phyloP scores from a whole-genome alignment of 1,140 invertebrate species.

The Aphidius gifuensis region DNA sequence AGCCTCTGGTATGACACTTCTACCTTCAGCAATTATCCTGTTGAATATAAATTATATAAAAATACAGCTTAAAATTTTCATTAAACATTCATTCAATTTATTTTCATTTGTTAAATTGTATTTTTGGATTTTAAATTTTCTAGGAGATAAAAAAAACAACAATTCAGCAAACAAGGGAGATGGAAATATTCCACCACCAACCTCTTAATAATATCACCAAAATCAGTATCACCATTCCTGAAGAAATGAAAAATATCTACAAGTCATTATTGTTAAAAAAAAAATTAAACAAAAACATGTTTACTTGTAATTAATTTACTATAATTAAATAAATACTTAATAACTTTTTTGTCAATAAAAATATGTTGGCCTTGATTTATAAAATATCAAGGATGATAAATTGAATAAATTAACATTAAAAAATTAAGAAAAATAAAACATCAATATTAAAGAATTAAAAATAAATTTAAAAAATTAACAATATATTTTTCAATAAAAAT shows the following conservation, averaged over 20 bases:
- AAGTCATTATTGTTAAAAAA: slow-evolving; percentile 13
- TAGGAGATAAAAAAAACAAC: not conserved
- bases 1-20: slow-evolving; percentile 52
- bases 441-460: not conserved
- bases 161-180: slow-evolving; percentile 5
- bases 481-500: slow-evolving; percentile 7
- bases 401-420: no score
- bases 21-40: slow-evolving; percentile 54
- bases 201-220: slow-evolving; percentile 43
- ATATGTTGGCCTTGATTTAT: no score
- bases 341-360: no score
- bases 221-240: slow-evolving; percentile 40
- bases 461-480: slow-evolving; percentile 9
- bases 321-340: no score
- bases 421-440: not conserved
- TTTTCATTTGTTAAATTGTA: no score
- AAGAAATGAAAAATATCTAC: slow-evolving; percentile 30
- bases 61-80: slow-evolving; percentile 26
- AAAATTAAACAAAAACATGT: no score
- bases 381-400: no score
- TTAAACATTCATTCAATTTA: no score
- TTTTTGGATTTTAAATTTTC: not conserved
- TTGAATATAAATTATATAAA: no score
- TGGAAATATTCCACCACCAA: slow-evolving; percentile 30
- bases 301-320: not conserved